Evolutionary conservation across 2,113 vertebrate genomes (phyloP).

Genomic region (Beaufortia kweichowensis): DNA sequence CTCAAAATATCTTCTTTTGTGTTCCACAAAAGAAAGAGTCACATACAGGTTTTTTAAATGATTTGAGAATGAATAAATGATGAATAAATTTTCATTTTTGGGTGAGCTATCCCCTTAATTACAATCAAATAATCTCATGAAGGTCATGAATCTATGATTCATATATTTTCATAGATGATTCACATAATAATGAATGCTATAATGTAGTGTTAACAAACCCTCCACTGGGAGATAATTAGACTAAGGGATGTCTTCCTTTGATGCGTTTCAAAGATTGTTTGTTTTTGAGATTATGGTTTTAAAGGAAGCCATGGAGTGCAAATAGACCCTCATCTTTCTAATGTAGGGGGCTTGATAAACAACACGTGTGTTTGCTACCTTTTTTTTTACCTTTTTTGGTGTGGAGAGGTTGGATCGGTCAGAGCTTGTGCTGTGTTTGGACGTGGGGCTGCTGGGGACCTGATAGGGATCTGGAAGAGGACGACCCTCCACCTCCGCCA

Average conservation of each 20-base stretch:
- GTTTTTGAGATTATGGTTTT: not conserved
- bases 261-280: conserved; percentile 17
- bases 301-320: conserved; percentile 1
- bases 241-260: not conserved
- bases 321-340: not conserved
- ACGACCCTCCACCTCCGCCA: conserved; percentile 90
- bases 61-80: too few species aligned
- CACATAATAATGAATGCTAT: not conserved
- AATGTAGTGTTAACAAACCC: not conserved
- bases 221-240: not conserved
- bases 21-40: too few species aligned
- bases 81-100: too few species aligned
- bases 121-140: not conserved
- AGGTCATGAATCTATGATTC: not conserved
- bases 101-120: too few species aligned
- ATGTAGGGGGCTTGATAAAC: not conserved
- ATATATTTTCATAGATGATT: conserved; percentile 7
- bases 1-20: too few species aligned
- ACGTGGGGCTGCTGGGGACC: conserved; percentile 90
- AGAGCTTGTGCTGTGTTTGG: conserved; percentile 88
- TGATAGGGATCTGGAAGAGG: conserved; percentile 86
- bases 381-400: conserved; percentile 87
- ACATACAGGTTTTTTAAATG: too few species aligned
- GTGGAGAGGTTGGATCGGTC: conserved; percentile 88
- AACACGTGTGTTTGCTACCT: conserved; percentile 69